phyloP scores from a whole-genome alignment of 2,113 vertebrate genomes.

The Calidris pugnax region DNA sequence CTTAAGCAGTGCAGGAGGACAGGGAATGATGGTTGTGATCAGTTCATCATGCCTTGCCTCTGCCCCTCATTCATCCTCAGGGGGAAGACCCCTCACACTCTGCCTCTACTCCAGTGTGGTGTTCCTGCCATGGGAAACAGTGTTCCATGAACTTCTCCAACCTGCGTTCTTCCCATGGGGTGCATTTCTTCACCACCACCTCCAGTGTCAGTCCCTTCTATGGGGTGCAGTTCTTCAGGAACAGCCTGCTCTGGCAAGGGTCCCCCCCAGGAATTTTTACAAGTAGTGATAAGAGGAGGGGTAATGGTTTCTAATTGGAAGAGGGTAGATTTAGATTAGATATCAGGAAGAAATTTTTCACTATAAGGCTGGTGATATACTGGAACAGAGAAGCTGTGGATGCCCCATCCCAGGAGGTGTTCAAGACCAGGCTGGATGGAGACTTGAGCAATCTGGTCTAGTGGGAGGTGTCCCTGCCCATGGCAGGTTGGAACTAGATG shows the following conservation, averaged over 20 bases:
- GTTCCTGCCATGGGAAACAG: background rate
- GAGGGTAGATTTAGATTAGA: background rate
- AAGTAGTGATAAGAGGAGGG: background rate
- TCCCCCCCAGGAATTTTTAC: background rate
- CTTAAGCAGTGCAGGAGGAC: accelerated
- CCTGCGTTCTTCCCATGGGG: accelerated
- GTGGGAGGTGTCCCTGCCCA: background rate
- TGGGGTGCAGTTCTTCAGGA: background rate
- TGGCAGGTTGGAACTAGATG: background rate
- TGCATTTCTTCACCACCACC: background rate
- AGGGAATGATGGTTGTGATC: background rate
- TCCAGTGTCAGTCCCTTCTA: too few relatives aligned
- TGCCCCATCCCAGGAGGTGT: background rate
- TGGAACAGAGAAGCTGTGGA: background rate
- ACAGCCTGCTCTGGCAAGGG: background rate
- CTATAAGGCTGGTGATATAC: background rate
- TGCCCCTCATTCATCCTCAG: background rate
- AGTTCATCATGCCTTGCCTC: background rate
- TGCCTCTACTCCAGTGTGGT: accelerated
- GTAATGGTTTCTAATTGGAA: background rate
- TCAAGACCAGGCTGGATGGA: background rate
- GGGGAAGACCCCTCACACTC: background rate
- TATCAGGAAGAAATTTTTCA: background rate
- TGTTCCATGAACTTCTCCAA: background rate
- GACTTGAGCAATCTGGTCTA: background rate